Conservation (phyloP, 2,797 vertebrate genomes). For the Notolabrus celidotus region DNA sequence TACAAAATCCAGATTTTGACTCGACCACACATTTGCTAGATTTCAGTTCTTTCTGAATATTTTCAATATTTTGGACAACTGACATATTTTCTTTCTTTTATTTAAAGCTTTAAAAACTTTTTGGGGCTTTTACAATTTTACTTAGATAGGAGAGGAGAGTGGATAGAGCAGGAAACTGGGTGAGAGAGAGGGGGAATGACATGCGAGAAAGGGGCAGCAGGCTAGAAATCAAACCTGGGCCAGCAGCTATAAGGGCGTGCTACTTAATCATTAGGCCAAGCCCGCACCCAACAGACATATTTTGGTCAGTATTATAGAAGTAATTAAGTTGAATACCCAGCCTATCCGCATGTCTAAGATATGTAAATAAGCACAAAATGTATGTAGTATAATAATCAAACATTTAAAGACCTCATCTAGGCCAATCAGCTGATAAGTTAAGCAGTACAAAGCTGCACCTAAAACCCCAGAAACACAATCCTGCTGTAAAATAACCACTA, state of each 20-base stretch:
- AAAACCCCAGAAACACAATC: neutral
- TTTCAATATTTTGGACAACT: neutral
- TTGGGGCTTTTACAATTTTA: no score
- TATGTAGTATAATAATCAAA: neutral
- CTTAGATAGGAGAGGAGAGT: no score
- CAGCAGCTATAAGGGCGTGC: no score
- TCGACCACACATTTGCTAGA: neutral
- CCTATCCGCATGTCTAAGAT: neutral
- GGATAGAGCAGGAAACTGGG: no score
- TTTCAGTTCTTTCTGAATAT: neutral
- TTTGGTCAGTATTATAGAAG: neutral
- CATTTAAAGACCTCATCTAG: no score
- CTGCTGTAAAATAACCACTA: slow-evolving; percentile 1
- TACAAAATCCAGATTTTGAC: neutral
- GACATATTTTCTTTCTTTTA: neutral
- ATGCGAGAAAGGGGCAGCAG: no score
- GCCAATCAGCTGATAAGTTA: neutral
- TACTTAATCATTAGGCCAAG: no score
- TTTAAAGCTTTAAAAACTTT: no score
- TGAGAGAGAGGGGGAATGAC: no score
- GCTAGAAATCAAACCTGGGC: no score
- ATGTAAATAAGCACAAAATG: neutral
- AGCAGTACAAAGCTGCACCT: neutral
- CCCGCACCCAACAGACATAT: neutral
- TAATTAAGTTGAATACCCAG: neutral